Evolutionary conservation across 2,113 vertebrate genomes (phyloP).

Genomic region (Connochaetes taurinus): DNA sequence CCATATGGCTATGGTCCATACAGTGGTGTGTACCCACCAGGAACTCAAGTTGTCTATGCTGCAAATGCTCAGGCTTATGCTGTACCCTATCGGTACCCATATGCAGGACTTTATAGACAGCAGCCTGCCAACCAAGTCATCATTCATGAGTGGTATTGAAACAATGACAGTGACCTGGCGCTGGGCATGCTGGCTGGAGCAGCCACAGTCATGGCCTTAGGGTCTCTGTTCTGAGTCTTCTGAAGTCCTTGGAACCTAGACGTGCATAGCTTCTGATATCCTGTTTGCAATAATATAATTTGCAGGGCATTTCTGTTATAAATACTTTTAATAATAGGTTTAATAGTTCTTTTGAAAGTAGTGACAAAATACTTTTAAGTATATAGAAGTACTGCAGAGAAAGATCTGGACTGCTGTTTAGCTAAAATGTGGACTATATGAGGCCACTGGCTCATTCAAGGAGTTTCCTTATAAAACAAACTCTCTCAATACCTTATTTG

Average conservation of each 20-base stretch:
- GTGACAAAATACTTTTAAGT: slow-evolving; percentile 61
- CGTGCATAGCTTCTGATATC: slow-evolving; percentile 68
- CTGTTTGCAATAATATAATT: slow-evolving; percentile 74
- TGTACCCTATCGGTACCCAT: slow-evolving; percentile 78
- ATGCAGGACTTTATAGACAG: slow-evolving; percentile 82
- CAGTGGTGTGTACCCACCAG: slow-evolving; percentile 60
- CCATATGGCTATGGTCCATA: slow-evolving; percentile 79
- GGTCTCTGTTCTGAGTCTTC: slow-evolving; percentile 95
- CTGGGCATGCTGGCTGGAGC: slow-evolving; percentile 94
- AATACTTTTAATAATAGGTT: slow-evolving; percentile 67
- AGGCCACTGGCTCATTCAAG: slow-evolving; percentile 27
- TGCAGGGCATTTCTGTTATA: slow-evolving; percentile 72
- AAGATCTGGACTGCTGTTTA: slow-evolving; percentile 51
- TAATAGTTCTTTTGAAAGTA: slow-evolving; percentile 72
- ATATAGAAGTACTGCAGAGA: slow-evolving; percentile 57
- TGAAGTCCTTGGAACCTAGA: slow-evolving; percentile 71
- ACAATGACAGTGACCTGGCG: slow-evolving; percentile 88
- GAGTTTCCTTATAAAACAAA: not conserved
- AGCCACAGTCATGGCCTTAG: slow-evolving; percentile 92
- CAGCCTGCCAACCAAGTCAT: slow-evolving; percentile 87
- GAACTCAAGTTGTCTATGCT: slow-evolving; percentile 78
- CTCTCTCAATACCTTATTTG: not conserved
- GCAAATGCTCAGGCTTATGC: slow-evolving; percentile 80
- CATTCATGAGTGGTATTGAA: slow-evolving; percentile 87
- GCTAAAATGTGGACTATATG: not conserved